Percentiles rank a stretch among this genome's conserved stretches.
Conservation (phyloP, 2,113 vertebrate species). For the Melanerpes aurifrons region DNA sequence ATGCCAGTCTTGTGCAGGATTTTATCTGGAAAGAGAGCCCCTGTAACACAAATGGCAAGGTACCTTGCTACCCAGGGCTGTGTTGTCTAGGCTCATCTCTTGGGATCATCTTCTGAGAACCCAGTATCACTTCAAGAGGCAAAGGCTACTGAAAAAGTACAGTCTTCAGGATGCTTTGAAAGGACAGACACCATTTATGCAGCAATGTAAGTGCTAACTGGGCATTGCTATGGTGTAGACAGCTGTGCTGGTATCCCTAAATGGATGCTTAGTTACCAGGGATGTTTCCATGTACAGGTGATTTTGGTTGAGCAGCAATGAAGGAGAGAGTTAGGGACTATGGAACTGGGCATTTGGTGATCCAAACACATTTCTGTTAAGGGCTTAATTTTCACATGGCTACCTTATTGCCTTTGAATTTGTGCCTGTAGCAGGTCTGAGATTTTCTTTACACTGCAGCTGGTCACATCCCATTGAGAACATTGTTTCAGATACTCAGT, state of each 20-base stretch:
- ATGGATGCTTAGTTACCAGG: accelerated
- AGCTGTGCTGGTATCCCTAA: not conserved
- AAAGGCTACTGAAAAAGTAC: not conserved
- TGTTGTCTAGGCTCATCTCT: not conserved
- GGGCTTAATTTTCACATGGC: not conserved
- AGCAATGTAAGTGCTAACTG: not conserved
- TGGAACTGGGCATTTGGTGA: not conserved
- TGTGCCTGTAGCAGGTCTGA: not conserved
- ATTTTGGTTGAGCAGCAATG: not conserved
- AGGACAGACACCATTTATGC: not conserved
- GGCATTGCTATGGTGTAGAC: not conserved
- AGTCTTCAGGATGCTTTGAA: not conserved
- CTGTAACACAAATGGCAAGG: not conserved
- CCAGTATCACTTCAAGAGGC: not conserved
- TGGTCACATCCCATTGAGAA: not conserved
- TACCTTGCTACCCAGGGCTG: not conserved
- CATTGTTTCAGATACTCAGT: no score
- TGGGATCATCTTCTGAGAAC: not conserved
- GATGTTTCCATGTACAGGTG: not conserved
- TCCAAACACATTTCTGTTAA: not conserved
- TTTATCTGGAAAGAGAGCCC: not conserved
- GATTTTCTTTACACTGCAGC: not conserved
- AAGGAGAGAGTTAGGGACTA: not conserved
- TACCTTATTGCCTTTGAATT: not conserved
- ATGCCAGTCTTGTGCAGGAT: not conserved